Base-by-base conservation (phyloP, 2,797 vertebrate species). In the Leptatherina wallacei region DNA sequence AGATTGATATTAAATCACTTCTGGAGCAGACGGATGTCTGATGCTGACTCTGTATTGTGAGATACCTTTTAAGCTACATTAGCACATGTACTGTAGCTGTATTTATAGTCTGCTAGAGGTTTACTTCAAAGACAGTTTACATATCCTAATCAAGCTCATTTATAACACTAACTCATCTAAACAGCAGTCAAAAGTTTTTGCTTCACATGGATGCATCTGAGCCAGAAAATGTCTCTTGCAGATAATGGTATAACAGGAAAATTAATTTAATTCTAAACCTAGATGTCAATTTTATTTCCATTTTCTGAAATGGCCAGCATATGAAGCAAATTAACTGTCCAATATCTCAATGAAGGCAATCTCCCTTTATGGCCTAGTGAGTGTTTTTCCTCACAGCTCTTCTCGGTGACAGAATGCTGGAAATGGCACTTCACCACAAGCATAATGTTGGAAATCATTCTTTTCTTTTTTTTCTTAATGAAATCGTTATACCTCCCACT, bases 311-410 rank as follows among this genome's bases (percentile, higher is more conserved):
- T 81, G 67, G 65, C 69, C 49, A 4, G 62, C 70, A 63, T 65
- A 54, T 33, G 52, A 81, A 83, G 82, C 73, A 87, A 86, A 93
- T 91, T 77, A 89, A 88, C 78, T 80, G 71, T 85, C 90, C 83
- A 80, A 76, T 86, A 71, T 79, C 77, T 69, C 73, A 62, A 65
- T 56, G 55, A 82, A 86, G 79, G 84, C 73, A 85, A 89, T 89
- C 85, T 85, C 80, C 79, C 70, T 83, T 86, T 84, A 84, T 88
- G 83, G 78, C 82, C 72, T 76, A 57, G 42, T 65, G 87, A 49
- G 71, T 87, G 74, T 88, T 81, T 84, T 68, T 61, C 68, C 78
- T 85, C 61, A 22, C 81, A 79, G 84, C 81, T 77, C 81, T 78
- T 75, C 72, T 82, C 73, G 57, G 69, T 80, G 81, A 87, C 87